Percentiles rank a stretch among this genome's conserved stretches.
phyloP scores from a whole-genome alignment of 2,888 invertebrate genomes.

The Acrocyrtus sp. region DNA sequence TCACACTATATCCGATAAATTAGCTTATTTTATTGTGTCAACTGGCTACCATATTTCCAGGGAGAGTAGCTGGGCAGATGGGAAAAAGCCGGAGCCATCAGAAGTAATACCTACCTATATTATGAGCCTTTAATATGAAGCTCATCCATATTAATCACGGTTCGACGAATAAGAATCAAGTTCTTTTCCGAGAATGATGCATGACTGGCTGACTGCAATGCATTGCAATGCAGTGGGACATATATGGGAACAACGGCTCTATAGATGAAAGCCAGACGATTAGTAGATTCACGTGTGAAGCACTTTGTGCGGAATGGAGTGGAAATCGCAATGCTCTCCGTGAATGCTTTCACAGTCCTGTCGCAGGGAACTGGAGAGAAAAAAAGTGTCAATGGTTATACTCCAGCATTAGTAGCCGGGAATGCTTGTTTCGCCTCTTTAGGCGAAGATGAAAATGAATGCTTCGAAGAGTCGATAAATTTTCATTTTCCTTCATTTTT shows the following conservation, averaged over 20 bases:
- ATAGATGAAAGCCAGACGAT: no score
- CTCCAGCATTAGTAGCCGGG: background rate
- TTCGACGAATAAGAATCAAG: constrained; percentile 24
- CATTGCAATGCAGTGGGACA: no score
- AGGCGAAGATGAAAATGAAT: constrained; percentile 2
- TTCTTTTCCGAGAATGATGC: constrained; percentile 1
- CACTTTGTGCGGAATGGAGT: no score
- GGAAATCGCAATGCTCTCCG: no score
- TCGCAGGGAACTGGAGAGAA: background rate
- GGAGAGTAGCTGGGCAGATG: background rate
- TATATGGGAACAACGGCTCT: no score
- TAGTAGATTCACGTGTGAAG: no score
- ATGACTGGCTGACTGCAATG: background rate
- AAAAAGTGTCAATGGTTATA: background rate
- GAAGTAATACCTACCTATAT: background rate
- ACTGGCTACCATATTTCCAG: background rate
- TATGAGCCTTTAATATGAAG: background rate
- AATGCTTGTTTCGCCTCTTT: no score
- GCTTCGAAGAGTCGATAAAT: constrained; percentile 30
- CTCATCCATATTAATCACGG: constrained; percentile 37
- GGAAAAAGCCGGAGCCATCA: no score
- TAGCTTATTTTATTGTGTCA: background rate
- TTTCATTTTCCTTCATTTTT: constrained; percentile 17
- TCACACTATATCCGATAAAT: background rate
- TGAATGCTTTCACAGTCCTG: no score